Evolutionary conservation across 2,888 invertebrate species (phyloP).

Genomic region (Drosophila parthenogenetica): DNA sequence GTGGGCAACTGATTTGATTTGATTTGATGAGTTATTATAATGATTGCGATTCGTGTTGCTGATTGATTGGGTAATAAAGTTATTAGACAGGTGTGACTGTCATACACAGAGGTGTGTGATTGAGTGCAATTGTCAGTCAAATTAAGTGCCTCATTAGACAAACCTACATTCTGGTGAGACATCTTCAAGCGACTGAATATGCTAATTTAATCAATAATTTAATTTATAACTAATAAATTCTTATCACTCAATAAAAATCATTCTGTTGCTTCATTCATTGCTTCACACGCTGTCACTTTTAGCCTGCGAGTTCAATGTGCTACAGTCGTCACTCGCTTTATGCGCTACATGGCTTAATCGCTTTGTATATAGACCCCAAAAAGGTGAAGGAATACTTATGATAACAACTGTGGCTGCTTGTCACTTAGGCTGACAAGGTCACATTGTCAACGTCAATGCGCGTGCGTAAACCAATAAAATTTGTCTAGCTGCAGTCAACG

Average conservation of each 20-base stretch:
- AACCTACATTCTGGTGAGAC: constrained; percentile 1
- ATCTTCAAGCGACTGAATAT: constrained; percentile 1
- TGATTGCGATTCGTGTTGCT: constrained; percentile 65
- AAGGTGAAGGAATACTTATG: constrained; percentile 52
- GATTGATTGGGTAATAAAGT: constrained; percentile 73
- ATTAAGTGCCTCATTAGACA: constrained; percentile 63
- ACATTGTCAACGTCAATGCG: constrained; percentile 77
- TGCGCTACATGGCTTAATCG: constrained; percentile 26
- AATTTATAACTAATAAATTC: not conserved
- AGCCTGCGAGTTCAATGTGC: constrained; percentile 4
- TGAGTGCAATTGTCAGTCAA: constrained; percentile 45
- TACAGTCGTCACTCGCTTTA: constrained; percentile 5
- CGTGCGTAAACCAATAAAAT: constrained; percentile 79
- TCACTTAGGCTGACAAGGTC: constrained; percentile 76
- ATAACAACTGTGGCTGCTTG: constrained; percentile 64
- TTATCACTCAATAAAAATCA: not conserved
- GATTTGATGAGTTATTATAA: constrained; percentile 57
- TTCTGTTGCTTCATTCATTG: not conserved
- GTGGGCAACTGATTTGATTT: constrained; percentile 35
- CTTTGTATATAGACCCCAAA: constrained; percentile 4
- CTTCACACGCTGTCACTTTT: constrained; percentile 11
- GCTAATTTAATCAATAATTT: too few species aligned
- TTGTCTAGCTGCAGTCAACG: constrained; percentile 64
- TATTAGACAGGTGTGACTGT: constrained; percentile 65
- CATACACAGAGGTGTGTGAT: constrained; percentile 35